Base-by-base conservation (phyloP, 2,113 vertebrate genomes). In the Pheucticus melanocephalus region DNA sequence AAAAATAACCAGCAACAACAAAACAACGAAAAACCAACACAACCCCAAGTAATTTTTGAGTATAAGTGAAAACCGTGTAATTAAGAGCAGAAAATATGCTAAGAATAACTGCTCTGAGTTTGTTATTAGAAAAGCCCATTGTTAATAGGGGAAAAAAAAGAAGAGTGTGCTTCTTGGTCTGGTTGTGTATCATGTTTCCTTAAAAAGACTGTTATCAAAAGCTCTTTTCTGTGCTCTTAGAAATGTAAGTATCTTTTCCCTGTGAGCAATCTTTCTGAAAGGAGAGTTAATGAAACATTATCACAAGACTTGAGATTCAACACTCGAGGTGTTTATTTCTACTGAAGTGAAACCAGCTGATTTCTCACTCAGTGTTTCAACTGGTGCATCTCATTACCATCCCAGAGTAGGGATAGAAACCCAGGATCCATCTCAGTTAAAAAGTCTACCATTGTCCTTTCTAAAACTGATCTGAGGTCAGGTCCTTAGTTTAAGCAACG, bases 261-360 rank as follows among this genome's bases (percentile, higher is more conserved):
- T 86, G 28, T 66, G 64, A 96, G 60, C 90, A 80, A 15, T 78
- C 64, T 50, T 92, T 75, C 64, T 87, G 85, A 90, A 87, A 87
- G 57, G 61, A 82, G 78, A 96, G 56, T 83, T 91, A 92, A 81
- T 96, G 90, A 95, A 93, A 93, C 6, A 1, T 90, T 88, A 72
- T 73, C 91, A 66, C 39, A 83, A 94, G 90, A 71, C 64, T 76
- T 30, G 65, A 81, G 60, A 86, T 60, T 89, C 90, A 90, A 80
- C 69, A 83, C 82, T 88, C 1, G 4, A 90, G 60, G 78, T 83
- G 90, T 94, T 95, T 91, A 88, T 93, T 96, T 92, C 39, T 85
- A 2, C 42, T 78, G 63, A 94, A 90, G 47, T 86, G 82, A 94
- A 91, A 92, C 42, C 71, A 60, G 35, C 71, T 63, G 87, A 76